These are phyloP conservation scores for Myanophis thanlyinensis DNA, from an alignment of 2,113 vertebrate genomes.

Conservation along the genomic window DNA sequence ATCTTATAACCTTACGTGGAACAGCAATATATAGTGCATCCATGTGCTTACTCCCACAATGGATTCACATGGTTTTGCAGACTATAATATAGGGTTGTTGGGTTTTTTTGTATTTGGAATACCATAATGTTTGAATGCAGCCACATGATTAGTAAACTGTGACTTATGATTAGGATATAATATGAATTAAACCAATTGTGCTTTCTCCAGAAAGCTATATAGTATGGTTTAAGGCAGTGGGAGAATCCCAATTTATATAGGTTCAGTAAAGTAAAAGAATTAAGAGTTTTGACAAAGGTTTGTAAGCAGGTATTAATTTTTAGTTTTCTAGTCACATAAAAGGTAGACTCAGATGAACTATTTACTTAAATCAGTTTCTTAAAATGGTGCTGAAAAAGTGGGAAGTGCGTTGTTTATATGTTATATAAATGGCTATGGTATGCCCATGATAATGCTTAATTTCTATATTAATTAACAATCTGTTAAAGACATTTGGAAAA, in stretches of 20 bases:
- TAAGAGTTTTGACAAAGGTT: background rate
- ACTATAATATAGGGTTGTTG: background rate
- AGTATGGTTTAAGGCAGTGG: background rate
- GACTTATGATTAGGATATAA: background rate
- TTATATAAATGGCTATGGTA: background rate
- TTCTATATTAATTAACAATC: background rate
- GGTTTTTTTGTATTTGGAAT: background rate
- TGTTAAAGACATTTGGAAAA: background rate
- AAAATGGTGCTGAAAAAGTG: background rate
- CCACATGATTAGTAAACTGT: background rate
- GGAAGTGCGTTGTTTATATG: background rate
- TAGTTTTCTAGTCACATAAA: background rate
- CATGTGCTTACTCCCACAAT: background rate
- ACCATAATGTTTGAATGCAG: background rate
- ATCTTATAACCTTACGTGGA: no score
- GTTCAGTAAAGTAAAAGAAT: background rate
- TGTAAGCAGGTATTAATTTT: background rate
- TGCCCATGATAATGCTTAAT: background rate
- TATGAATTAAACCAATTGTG: background rate
- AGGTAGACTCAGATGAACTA: background rate
- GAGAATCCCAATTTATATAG: background rate
- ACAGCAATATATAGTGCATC: no score
- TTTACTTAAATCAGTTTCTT: background rate
- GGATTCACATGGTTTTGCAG: background rate
- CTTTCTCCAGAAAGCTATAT: background rate